Base-by-base conservation (phyloP, 1,140 invertebrate genomes). In the Parasteatoda tepidariorum region DNA sequence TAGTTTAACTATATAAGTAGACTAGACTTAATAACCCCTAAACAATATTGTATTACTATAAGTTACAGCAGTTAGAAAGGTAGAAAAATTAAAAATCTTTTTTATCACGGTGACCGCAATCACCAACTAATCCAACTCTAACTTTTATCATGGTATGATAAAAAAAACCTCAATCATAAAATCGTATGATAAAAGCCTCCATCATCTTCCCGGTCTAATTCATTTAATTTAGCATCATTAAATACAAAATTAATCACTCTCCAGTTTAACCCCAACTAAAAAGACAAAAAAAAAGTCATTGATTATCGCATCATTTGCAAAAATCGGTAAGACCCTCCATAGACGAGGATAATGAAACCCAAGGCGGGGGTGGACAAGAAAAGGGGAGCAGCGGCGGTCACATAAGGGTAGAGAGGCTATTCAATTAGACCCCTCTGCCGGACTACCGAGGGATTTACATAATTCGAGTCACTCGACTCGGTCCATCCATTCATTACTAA, bases 381-480 rank as follows among this genome's bases (percentile, higher is more conserved):
- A 33, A 71, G 34, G 33, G 55, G 64, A 55, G 28, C 30, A 41
- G 31, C 54, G 38, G 68, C 79, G 55, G 68, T 68, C 68, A 57
- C 66, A 71, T 71, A 68, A 71, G 62, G 62, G 66, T 41, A 61
- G 22, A n/a, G 34, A 55, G 34, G 74, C 66, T 59, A 67, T 67
- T 82, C 78, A 82, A 82, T 82, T 82, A 82, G 66, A 31, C 78
- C 66, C 55, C 71, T 33, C 62, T 30, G 54, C 78, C 66, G 78
- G 75, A 79, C 74, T 78, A 78, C 54, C 74, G 34, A 41, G 78
- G 78, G 78, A 84, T 84, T 84, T 84, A 84, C 83, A 84, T 84
- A 84, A 84, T 84, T 78, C 83, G 41, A 66, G 83, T 71, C 74
- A 31, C 55, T 48, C 61, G 41, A 66, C 54, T 22, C 22, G 33